Conservation (phyloP, 1,140 invertebrate species). For the Spodoptera litura region DNA sequence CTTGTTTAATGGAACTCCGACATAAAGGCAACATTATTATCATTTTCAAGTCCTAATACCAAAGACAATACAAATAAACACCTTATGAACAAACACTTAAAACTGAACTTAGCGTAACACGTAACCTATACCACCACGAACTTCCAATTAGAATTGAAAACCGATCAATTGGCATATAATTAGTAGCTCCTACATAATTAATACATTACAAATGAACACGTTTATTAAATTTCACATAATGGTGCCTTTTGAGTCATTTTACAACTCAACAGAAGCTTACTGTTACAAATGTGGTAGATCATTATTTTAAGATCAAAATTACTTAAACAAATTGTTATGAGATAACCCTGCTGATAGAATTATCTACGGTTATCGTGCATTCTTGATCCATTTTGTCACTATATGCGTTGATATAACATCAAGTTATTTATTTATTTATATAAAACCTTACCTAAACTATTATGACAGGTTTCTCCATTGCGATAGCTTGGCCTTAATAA, state of each 20-base stretch:
- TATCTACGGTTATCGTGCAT: slow-evolving; percentile 37
- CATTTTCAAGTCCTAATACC: too few relatives aligned
- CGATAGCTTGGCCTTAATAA: too few relatives aligned
- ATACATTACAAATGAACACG: slow-evolving; percentile 30
- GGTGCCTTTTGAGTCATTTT: background rate
- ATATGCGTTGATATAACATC: background rate
- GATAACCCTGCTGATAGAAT: slow-evolving; percentile 48
- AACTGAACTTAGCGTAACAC: too few relatives aligned
- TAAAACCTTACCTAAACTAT: too few relatives aligned
- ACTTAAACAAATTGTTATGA: slow-evolving; percentile 23
- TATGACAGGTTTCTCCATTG: too few relatives aligned
- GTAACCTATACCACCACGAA: background rate
- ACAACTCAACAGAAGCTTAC: background rate
- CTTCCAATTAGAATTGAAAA: slow-evolving; percentile 15
- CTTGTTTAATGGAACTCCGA: too few relatives aligned
- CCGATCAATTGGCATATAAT: slow-evolving; percentile 30
- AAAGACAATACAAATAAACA: too few relatives aligned
- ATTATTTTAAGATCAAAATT: slow-evolving; percentile 36
- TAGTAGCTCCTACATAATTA: slow-evolving; percentile 16
- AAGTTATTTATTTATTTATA: too few relatives aligned
- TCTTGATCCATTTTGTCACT: slow-evolving; percentile 38
- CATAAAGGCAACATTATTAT: too few relatives aligned
- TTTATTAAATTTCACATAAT: slow-evolving; percentile 20
- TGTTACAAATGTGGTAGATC: slow-evolving; percentile 19
- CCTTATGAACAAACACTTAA: too few relatives aligned